Conservation (phyloP, 2,797 vertebrate species). For the Streptopelia turtur region DNA sequence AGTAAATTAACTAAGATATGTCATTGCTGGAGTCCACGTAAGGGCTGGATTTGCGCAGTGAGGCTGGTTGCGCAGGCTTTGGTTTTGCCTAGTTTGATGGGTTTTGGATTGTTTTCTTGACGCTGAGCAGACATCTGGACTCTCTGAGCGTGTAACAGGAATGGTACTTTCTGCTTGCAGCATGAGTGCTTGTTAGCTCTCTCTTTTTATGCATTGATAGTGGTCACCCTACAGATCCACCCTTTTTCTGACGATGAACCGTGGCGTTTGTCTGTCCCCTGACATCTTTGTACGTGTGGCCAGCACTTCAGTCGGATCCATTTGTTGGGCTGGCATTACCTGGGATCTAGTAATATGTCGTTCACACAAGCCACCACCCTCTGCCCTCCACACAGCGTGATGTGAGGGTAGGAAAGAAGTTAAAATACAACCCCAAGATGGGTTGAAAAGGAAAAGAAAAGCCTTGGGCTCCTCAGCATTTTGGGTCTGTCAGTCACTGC, state of each 20-base stretch:
- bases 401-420: background rate
- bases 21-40: background rate
- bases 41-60: background rate
- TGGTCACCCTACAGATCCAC: fast-evolving
- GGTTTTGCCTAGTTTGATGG: background rate
- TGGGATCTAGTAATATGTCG: background rate
- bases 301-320: fast-evolving
- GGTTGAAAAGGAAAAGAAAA: background rate
- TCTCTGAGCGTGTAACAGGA: background rate
- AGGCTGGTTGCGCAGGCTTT: background rate
- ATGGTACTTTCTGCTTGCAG: background rate
- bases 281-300: fast-evolving
- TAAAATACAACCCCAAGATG: background rate
- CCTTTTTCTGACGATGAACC: background rate
- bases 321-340: background rate
- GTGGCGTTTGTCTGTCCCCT: fast-evolving
- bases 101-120: background rate
- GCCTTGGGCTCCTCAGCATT: background rate
- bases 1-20: fast-evolving
- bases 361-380: fast-evolving
- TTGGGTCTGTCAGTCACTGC: background rate
- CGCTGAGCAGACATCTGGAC: background rate
- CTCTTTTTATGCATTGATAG: background rate
- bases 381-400: background rate
- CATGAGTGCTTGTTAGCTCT: background rate